phyloP scores from a whole-genome alignment of 2,113 vertebrate species.

The Pseudolaguvia tuberculata region DNA sequence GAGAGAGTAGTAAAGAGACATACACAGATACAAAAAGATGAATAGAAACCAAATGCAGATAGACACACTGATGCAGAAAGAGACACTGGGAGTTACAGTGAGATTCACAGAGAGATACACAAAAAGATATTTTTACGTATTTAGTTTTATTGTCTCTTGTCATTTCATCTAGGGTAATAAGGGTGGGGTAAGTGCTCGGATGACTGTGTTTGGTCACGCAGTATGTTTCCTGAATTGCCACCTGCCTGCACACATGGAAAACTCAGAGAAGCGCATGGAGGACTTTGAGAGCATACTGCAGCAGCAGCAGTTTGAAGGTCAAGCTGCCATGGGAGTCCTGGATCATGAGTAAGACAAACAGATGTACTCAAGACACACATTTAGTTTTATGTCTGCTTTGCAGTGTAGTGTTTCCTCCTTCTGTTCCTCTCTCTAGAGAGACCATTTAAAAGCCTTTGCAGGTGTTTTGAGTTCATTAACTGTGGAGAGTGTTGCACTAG shows the following conservation, averaged over 20 bases:
- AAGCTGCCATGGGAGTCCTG: constrained; percentile 77
- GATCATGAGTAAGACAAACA: constrained; percentile 81
- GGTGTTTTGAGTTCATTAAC: no score
- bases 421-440: no score
- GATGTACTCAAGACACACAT: neutral
- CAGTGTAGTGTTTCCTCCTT: neutral
- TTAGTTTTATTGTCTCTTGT: neutral
- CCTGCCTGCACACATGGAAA: constrained; percentile 93
- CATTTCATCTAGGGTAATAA: constrained; percentile 83
- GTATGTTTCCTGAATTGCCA: constrained; percentile 98
- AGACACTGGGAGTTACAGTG: no score
- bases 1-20: no score
- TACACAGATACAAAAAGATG: no score
- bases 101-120: no score
- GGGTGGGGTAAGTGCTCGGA: constrained; percentile 86
- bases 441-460: no score
- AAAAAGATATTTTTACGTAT: neutral
- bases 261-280: constrained; percentile 91
- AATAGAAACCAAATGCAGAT: no score
- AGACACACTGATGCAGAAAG: no score
- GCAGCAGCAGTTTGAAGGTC: constrained; percentile 93
- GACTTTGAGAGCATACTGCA: constrained; percentile 95
- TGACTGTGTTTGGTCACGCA: constrained; percentile 87
- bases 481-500: no score
- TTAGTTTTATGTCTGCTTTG: neutral